These are phyloP conservation scores for Heteractis magnifica DNA, from an alignment of 92 coral and sea anemone genomes.

Conservation along the genomic window DNA sequence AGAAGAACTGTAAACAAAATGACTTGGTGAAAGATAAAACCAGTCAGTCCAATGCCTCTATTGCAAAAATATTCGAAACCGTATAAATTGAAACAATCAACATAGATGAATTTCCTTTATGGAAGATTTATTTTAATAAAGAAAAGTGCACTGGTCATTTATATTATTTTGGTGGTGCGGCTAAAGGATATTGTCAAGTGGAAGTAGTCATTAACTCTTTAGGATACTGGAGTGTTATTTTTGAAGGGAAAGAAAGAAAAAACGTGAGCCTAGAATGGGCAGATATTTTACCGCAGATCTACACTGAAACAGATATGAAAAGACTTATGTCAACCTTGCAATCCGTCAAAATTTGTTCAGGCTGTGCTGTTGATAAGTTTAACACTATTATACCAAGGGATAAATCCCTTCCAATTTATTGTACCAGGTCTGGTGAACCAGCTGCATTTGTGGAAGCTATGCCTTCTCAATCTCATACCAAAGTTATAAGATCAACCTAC, in stretches of 20 bases:
- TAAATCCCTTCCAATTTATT: background rate
- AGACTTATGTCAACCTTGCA: background rate
- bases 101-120: background rate
- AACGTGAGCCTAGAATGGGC: background rate
- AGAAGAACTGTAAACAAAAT: background rate
- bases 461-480: background rate
- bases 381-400: background rate
- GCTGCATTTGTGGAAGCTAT: slow-evolving; percentile 1
- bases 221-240: background rate
- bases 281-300: background rate
- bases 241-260: background rate
- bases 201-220: background rate
- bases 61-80: background rate
- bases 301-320: slow-evolving; percentile 1
- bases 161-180: background rate
- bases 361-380: background rate
- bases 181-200: slow-evolving; percentile 3
- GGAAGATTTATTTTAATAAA: background rate
- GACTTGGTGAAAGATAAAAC: background rate
- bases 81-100: background rate
- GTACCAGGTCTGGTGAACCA: background rate
- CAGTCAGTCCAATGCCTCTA: background rate
- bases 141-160: background rate
- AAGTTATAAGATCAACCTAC: background rate
- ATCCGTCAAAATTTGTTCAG: background rate